A percentile compares a stretch with the other conserved stretches of the same genome.
These are phyloP conservation scores for Eulacestoma nigropectus DNA, from an alignment of 2,113 vertebrate genomes.

Conservation along the genomic window DNA sequence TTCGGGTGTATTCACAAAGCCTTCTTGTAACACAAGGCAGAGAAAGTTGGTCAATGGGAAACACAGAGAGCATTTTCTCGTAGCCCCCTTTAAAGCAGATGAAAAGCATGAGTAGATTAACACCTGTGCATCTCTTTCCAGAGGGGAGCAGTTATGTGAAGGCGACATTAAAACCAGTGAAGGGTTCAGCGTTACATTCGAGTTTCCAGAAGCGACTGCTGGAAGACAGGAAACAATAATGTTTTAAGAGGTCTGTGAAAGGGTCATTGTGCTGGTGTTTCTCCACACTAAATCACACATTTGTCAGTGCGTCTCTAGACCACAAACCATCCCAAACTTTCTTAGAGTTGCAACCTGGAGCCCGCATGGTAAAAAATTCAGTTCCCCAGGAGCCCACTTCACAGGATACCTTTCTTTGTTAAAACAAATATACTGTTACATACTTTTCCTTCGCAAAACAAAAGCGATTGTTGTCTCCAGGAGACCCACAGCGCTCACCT, in stretches of 20 bases:
- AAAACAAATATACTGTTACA: conserved; percentile 40
- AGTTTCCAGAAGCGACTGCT: conserved; percentile 6
- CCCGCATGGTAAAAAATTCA: conserved; percentile 21
- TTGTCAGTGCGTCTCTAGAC: conserved; percentile 57
- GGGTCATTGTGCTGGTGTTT: conserved; percentile 49
- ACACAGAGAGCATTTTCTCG: not conserved
- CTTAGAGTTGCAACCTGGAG: conserved; percentile 35
- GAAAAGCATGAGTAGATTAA: conserved; percentile 29
- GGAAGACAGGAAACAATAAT: conserved; percentile 55
- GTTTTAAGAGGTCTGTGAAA: conserved; percentile 51
- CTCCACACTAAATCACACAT: conserved; percentile 49
- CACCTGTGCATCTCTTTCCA: conserved; percentile 43
- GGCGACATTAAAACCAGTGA: conserved; percentile 33
- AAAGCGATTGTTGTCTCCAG: conserved; percentile 30
- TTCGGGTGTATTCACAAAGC: not conserved
- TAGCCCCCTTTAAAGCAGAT: not conserved
- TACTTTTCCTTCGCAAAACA: conserved; percentile 33
- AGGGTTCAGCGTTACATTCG: not conserved
- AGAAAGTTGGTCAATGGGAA: not conserved
- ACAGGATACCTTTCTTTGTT: not conserved
- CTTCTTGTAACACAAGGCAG: not conserved
- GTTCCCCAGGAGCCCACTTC: conserved; percentile 28
- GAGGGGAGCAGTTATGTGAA: not conserved
- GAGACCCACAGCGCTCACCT: not conserved
- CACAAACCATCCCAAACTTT: conserved; percentile 40